phyloP scores from a whole-genome alignment of 2,888 invertebrate genomes.

The Sylvicola fuscatus region DNA sequence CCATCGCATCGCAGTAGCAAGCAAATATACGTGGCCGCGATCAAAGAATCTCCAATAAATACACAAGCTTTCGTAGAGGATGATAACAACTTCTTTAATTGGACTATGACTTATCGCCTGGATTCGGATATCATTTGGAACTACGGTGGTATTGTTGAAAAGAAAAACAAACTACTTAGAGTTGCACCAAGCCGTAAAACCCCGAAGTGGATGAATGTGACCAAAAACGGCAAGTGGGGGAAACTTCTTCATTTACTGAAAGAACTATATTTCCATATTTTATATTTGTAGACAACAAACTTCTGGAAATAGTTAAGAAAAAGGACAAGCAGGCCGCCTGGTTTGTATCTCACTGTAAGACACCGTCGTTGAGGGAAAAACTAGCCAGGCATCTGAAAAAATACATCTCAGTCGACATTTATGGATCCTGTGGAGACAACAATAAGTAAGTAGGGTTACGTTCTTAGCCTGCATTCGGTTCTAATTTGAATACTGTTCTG shows the following conservation, averaged over 20 bases:
- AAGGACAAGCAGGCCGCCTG: slow-evolving; percentile 23
- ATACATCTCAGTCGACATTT: slow-evolving; percentile 31
- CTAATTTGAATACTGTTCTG: slow-evolving; percentile 17
- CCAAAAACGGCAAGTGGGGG: too few species aligned
- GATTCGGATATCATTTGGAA: slow-evolving; percentile 3
- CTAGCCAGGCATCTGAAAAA: slow-evolving; percentile 23
- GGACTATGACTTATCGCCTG: slow-evolving; percentile 5
- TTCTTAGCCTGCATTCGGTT: slow-evolving; percentile 17
- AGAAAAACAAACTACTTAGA: not conserved
- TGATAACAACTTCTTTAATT: slow-evolving; percentile 6
- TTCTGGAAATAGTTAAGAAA: not conserved
- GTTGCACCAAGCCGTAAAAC: not conserved
- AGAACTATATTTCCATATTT: not conserved
- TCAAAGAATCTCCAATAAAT: slow-evolving; percentile 2
- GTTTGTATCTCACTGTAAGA: slow-evolving; percentile 23
- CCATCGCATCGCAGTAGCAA: slow-evolving; percentile 3
- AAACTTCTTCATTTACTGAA: not conserved
- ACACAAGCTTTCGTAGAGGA: not conserved
- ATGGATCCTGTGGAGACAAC: slow-evolving; percentile 28
- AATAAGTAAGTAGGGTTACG: slow-evolving; percentile 1
- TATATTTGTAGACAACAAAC: not conserved
- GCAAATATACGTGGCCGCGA: slow-evolving; percentile 5
- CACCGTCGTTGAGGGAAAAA: slow-evolving; percentile 18
- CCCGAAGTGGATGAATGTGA: slow-evolving; percentile 2
- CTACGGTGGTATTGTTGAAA: not conserved